Percentiles rank a stretch among this genome's conserved stretches.
Evolutionary conservation across 2,797 vertebrate species (phyloP).

Genomic region (Eospalax fontanierii): DNA sequence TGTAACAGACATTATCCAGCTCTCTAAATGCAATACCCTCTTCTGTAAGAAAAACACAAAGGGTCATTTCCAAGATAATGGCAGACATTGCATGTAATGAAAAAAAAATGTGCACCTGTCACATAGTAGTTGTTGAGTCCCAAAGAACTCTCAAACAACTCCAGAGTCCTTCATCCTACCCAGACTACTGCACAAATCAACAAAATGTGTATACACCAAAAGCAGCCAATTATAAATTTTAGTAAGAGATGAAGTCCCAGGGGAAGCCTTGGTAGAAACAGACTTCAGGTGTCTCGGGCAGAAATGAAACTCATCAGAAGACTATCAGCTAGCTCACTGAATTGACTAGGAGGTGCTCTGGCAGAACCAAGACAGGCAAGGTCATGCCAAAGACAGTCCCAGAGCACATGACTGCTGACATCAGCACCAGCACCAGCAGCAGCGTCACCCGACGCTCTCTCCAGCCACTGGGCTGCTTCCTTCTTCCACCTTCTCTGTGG

Average conservation of each 20-base stretch:
- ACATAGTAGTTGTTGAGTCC: background rate
- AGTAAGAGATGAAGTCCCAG: background rate
- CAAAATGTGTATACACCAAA: background rate
- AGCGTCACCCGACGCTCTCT: accelerated
- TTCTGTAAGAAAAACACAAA: slow-evolving; percentile 43
- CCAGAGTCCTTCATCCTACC: background rate
- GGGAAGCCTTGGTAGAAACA: background rate
- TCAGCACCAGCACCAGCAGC: background rate
- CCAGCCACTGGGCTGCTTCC: background rate
- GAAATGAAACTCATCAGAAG: background rate
- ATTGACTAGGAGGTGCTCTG: background rate
- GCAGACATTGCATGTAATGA: background rate
- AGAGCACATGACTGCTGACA: background rate
- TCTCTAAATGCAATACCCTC: background rate
- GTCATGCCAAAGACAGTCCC: background rate
- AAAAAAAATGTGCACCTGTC: background rate
- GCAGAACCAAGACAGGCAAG: background rate
- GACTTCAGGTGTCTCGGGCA: background rate
- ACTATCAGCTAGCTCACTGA: background rate
- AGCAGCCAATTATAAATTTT: background rate
- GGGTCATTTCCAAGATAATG: background rate
- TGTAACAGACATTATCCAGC: background rate
- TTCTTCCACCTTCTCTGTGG: background rate
- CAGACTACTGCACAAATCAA: background rate
- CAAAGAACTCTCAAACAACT: background rate